phyloP scores from a whole-genome alignment of 2,797 vertebrate species.

The Carapus acus region DNA sequence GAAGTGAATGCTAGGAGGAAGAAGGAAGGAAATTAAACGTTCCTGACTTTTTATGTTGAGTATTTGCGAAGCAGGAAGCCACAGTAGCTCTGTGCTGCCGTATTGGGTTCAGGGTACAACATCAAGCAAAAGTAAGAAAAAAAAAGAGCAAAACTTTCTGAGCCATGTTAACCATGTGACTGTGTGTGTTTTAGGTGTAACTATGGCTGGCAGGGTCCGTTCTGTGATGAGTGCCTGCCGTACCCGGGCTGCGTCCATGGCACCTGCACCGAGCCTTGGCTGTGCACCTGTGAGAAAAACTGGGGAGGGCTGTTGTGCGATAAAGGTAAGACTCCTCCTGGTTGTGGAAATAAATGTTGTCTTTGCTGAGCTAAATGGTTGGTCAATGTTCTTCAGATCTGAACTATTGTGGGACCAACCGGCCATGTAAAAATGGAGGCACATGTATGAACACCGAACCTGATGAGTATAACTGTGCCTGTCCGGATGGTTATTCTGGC shows the following conservation, averaged over 20 bases:
- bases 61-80: too few relatives aligned
- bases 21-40: too few relatives aligned
- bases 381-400: conserved; percentile 72
- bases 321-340: conserved; percentile 77
- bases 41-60: too few relatives aligned
- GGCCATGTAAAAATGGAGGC: conserved; percentile 86
- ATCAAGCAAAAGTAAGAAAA: too few relatives aligned
- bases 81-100: too few relatives aligned
- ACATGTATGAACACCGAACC: conserved; percentile 93
- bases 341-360: conserved; percentile 1
- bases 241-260: conserved; percentile 93
- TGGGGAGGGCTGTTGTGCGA: conserved; percentile 95
- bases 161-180: fast-evolving
- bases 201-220: conserved; percentile 90
- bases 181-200: conserved; percentile 77
- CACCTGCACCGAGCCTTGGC: conserved; percentile 85
- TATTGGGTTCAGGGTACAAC: too few relatives aligned
- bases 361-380: conserved; percentile 18
- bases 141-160: too few relatives aligned
- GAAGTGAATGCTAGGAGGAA: too few relatives aligned
- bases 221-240: conserved; percentile 86
- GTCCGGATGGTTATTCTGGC: conserved; percentile 87
- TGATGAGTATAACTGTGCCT: conserved; percentile 86
- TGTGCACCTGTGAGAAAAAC: conserved; percentile 93
- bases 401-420: conserved; percentile 96